phyloP scores from a whole-genome alignment of 1,140 invertebrate species.

The Tetragnatha versicolor region DNA sequence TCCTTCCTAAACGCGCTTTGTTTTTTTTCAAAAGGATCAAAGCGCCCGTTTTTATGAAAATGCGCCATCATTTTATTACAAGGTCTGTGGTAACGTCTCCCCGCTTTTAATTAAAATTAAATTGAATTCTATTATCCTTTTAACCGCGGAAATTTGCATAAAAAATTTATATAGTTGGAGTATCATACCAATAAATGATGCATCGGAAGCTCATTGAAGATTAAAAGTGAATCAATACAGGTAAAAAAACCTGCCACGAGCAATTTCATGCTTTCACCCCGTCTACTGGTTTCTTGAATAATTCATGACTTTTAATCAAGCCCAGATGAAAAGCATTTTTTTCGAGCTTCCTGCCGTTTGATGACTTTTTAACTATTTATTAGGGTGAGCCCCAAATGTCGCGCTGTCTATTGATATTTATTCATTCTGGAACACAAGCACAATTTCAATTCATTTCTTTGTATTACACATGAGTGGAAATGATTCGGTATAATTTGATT shows the following conservation, averaged over 20 bases:
- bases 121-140: slow-evolving; percentile 24
- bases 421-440: not conserved
- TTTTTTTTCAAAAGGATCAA: too few relatives aligned
- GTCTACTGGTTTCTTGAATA: slow-evolving; percentile 8
- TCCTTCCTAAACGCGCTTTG: too few relatives aligned
- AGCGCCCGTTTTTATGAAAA: too few relatives aligned
- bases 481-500: too few relatives aligned
- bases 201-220: slow-evolving; percentile 15
- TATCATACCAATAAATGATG: slow-evolving; percentile 15
- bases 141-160: slow-evolving; percentile 28
- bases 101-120: slow-evolving; percentile 38
- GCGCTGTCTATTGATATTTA: not conserved
- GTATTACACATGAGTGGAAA: too few relatives aligned
- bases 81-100: slow-evolving; percentile 4
- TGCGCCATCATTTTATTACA: too few relatives aligned
- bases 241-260: not conserved
- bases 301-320: slow-evolving; percentile 47
- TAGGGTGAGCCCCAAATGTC: slow-evolving; percentile 15
- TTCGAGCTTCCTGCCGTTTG: slow-evolving; percentile 14
- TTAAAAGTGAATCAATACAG: slow-evolving; percentile 23
- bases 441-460: not conserved
- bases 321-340: not conserved
- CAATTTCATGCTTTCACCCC: slow-evolving; percentile 14
- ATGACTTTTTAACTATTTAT: slow-evolving; percentile 35
- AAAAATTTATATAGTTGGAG: not conserved